Conservation (phyloP, 1,140 invertebrate species). For the Galleria mellonella region DNA sequence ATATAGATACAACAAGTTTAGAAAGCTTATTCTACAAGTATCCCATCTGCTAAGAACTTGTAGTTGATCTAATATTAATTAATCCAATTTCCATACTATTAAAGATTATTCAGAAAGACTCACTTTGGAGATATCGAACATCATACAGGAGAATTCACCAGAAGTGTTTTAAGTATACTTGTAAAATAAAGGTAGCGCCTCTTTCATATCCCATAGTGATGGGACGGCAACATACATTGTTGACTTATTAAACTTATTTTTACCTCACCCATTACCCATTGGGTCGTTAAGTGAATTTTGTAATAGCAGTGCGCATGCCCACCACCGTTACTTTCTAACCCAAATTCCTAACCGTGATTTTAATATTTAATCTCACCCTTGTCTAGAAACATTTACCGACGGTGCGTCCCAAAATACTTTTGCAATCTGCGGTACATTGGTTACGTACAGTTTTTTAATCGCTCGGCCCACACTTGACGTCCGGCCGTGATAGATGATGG, state of each 20-base stretch:
- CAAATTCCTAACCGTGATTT: conserved; percentile 67
- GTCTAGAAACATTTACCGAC: conserved; percentile 66
- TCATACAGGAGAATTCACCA: too few relatives aligned
- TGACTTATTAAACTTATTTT: conserved; percentile 29
- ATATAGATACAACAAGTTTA: too few relatives aligned
- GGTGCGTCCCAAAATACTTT: conserved; percentile 56
- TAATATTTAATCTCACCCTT: conserved; percentile 72
- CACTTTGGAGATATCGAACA: too few relatives aligned
- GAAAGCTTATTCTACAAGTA: too few relatives aligned
- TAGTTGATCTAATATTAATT: too few relatives aligned
- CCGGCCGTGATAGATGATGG: conserved; percentile 61
- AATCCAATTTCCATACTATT: too few relatives aligned
- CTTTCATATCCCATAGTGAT: too few relatives aligned
- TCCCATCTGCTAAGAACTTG: too few relatives aligned
- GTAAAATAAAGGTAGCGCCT: too few relatives aligned
- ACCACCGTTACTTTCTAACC: conserved; percentile 49
- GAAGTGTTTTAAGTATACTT: too few relatives aligned
- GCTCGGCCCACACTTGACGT: conserved; percentile 62
- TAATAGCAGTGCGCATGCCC: conserved; percentile 29
- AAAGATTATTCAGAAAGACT: too few relatives aligned
- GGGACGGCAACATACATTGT: too few relatives aligned
- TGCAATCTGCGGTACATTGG: conserved; percentile 45
- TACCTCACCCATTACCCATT: conserved; percentile 29
- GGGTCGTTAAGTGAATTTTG: conserved; percentile 24
- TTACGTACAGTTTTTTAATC: conserved; percentile 69